phyloP scores from a whole-genome alignment of 2,797 vertebrate species.

The Hyperoplus lanceolatus region DNA sequence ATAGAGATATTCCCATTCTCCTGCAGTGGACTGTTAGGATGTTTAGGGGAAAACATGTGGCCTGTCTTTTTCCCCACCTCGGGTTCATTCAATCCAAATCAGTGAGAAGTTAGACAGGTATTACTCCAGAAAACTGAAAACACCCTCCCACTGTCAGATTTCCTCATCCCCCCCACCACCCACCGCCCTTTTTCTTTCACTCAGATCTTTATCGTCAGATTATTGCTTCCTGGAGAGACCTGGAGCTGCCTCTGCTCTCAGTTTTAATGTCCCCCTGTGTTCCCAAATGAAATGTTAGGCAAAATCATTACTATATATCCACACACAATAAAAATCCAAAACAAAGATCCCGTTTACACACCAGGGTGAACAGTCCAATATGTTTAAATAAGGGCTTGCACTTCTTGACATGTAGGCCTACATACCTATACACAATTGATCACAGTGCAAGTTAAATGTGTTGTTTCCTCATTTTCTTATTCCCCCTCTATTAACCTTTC shows the following conservation, averaged over 20 bases:
- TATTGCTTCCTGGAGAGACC: constrained; percentile 82
- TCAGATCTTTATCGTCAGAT: constrained; percentile 78
- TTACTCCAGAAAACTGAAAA: constrained; percentile 51
- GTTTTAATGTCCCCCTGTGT: constrained; percentile 60
- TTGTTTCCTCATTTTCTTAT: constrained; percentile 4
- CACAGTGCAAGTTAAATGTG: not conserved
- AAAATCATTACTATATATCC: constrained; percentile 36
- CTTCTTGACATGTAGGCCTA: no score
- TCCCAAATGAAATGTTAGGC: constrained; percentile 44
- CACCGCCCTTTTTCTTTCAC: constrained; percentile 57
- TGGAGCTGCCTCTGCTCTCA: constrained; percentile 66
- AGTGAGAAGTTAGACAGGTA: constrained; percentile 38
- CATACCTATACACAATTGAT: not conserved
- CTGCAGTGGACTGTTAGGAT: constrained; percentile 32
- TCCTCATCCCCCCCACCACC: constrained; percentile 41
- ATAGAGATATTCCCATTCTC: constrained; percentile 25
- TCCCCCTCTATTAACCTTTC: not conserved
- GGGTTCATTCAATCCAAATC: constrained; percentile 35
- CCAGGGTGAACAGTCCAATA: not conserved
- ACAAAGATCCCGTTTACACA: constrained; percentile 12
- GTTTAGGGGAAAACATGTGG: constrained; percentile 16
- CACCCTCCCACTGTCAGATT: constrained; percentile 43
- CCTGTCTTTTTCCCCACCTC: not conserved
- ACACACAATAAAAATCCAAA: constrained; percentile 12
- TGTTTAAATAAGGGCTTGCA: not conserved